Evolutionary conservation across 2,797 vertebrate species (phyloP), one percentile per base, ranked within the genome.

Genomic region (Sebastes reedi): DNA sequence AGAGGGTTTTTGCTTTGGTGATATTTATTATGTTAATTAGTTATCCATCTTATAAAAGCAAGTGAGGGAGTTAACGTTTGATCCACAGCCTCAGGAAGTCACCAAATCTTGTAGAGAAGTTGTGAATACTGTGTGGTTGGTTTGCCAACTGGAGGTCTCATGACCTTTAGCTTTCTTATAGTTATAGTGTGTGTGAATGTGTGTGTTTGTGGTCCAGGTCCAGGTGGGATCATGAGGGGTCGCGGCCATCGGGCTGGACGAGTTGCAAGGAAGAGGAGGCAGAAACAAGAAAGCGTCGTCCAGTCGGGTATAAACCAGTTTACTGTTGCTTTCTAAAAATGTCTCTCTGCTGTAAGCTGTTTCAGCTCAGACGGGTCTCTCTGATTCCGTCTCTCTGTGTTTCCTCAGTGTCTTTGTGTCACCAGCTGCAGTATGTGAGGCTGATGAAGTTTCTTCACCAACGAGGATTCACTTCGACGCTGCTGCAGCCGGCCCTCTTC

Each of bases 361-460:
- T 24, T 60, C 10, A 22, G 11, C 34, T 42, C 29, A 25, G n/a
- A 50, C 16, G 3, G 5, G 12, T n/a, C 1, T 36, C 12, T 9
- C 10, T 13, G 4, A 1, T 12, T 22, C 14, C 42, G 2, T n/a
- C 0, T 75, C 4, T 34, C 6, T 61, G 11, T 30, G 32, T 77
- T 0, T 73, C 52, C 20, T 24, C 81, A 99, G 98, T 94, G 11
- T 96, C 92, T 70, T 92, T 97, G 67, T 94, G 96, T 85, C 93
- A 96, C 68, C 95, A 95, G 87, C 79, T 36, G 8, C 94, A 93
- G 77, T 98, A 96, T n/a, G 94, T 98, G 86, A 87, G 91, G 56
- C 94, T 99, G 54, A 94, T 93, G 91, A 97, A 85, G 81, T 99
- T 98, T 95, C 94, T 99, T 29, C 97, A 97, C 91, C 89, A 89